A percentile compares a stretch with the other conserved stretches of the same genome.
Evolutionary conservation across 2,888 invertebrate genomes (phyloP).

Genomic region (Hypena proboscidalis): DNA sequence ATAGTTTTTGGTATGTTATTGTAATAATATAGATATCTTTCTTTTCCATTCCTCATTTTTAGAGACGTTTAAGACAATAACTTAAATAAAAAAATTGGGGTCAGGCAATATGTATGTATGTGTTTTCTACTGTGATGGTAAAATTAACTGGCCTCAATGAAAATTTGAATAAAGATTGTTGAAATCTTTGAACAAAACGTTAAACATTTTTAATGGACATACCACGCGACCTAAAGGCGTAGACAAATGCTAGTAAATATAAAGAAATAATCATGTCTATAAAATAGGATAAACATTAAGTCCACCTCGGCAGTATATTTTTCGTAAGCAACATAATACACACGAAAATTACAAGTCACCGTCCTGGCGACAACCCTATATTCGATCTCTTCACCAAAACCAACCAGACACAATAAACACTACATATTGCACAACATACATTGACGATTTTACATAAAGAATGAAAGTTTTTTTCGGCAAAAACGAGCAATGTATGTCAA

Average conservation of each 20-base stretch:
- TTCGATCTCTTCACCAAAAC: conserved; percentile 48
- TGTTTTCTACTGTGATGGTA: too few relatives aligned
- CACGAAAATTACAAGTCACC: conserved; percentile 77
- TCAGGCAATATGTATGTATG: too few relatives aligned
- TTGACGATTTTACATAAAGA: conserved; percentile 21
- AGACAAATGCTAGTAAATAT: neutral
- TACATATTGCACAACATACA: conserved; percentile 32
- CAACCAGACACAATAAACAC: conserved; percentile 4
- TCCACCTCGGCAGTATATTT: conserved; percentile 56
- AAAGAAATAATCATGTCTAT: conserved; percentile 20
- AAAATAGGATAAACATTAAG: conserved; percentile 50
- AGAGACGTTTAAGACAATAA: too few relatives aligned
- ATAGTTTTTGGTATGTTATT: too few relatives aligned
- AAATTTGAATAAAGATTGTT: too few relatives aligned
- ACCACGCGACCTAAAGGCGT: too few relatives aligned
- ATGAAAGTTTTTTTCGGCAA: neutral
- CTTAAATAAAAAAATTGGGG: too few relatives aligned
- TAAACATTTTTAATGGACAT: too few relatives aligned
- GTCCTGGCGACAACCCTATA: conserved; percentile 81
- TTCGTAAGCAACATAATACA: conserved; percentile 56
- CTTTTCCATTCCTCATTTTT: too few relatives aligned
- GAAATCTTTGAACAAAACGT: too few relatives aligned
- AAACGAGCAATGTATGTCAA: conserved; percentile 49
- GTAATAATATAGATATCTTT: too few relatives aligned
- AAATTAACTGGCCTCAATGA: too few relatives aligned